Evolutionary conservation across 2,888 invertebrate species (phyloP).

Genomic region (Thereva nobilitata): DNA sequence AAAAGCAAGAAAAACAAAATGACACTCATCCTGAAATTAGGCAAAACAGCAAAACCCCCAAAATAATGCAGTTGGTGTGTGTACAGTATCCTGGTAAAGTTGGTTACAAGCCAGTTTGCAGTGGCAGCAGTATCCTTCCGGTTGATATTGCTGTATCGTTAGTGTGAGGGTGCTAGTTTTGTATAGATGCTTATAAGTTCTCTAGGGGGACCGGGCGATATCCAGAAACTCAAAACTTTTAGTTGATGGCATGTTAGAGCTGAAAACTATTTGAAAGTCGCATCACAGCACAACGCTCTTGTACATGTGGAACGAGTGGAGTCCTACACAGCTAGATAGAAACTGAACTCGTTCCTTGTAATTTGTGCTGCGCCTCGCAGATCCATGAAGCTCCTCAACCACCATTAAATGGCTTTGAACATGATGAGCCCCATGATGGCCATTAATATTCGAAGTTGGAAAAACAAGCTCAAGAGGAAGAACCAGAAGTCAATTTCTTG

Average conservation of each 20-base stretch:
- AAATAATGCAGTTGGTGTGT: slow-evolving; percentile 8
- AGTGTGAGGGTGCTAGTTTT: slow-evolving; percentile 10
- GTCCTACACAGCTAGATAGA: slow-evolving; percentile 12
- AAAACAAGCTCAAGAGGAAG: too few relatives aligned
- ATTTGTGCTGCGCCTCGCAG: slow-evolving; percentile 24
- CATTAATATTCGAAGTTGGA: slow-evolving; percentile 15
- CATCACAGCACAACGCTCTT: slow-evolving; percentile 24
- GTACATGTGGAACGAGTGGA: slow-evolving; percentile 4
- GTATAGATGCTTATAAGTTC: slow-evolving; percentile 12
- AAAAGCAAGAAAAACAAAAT: not conserved
- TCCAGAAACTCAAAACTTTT: slow-evolving; percentile 12
- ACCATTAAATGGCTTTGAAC: slow-evolving; percentile 18
- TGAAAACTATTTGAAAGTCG: slow-evolving; percentile 26
- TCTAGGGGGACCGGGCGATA: too few relatives aligned
- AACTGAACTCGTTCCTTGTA: slow-evolving; percentile 22
- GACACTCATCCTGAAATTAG: slow-evolving; percentile 26
- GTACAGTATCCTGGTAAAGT: slow-evolving; percentile 18
- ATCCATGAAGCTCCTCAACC: slow-evolving; percentile 6
- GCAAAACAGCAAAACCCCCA: not conserved
- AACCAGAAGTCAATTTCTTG: too few relatives aligned
- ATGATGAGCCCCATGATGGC: slow-evolving; percentile 27
- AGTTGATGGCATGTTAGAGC: slow-evolving; percentile 29
- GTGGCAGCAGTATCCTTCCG: slow-evolving; percentile 23
- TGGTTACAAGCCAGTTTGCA: slow-evolving; percentile 17
- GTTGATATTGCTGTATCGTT: slow-evolving; percentile 15